Conservation (phyloP, 2,113 vertebrate species). For the Ardeotis arabs region DNA sequence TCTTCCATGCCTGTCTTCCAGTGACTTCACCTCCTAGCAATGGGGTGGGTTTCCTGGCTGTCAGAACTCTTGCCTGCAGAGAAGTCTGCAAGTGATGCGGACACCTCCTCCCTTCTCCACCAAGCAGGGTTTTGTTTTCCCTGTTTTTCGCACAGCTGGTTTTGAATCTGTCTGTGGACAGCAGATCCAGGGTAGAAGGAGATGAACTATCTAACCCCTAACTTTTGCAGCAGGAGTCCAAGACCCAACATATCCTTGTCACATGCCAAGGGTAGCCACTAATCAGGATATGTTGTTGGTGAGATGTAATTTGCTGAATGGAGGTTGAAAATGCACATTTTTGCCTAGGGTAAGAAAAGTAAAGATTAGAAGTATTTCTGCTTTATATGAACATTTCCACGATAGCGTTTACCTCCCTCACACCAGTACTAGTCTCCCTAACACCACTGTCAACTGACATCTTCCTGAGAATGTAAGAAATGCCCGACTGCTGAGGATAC, state of each 20-base stretch:
- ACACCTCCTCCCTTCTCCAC: background rate
- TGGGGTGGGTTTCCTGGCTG: constrained; percentile 4
- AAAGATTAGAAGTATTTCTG: background rate
- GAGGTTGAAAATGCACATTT: background rate
- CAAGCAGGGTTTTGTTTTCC: background rate
- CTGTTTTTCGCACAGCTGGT: background rate
- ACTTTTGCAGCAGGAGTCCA: background rate
- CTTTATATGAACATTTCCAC: background rate
- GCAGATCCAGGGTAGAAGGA: background rate
- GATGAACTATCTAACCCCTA: background rate
- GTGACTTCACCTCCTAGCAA: constrained; percentile 27
- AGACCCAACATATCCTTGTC: background rate
- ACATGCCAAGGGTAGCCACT: background rate
- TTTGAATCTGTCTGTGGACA: background rate
- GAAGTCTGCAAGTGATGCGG: background rate
- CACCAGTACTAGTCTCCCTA: background rate
- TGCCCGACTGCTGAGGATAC: background rate
- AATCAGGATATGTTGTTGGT: background rate
- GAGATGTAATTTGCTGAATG: background rate
- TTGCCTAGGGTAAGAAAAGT: background rate
- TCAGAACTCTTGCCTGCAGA: background rate
- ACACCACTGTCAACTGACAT: background rate
- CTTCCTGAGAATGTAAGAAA: background rate
- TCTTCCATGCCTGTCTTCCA: background rate
- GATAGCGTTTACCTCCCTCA: background rate